A percentile compares a stretch with the other conserved stretches of the same genome.
Evolutionary conservation across 2,888 invertebrate species (phyloP).

Genomic region (Coenonympha glycerion): DNA sequence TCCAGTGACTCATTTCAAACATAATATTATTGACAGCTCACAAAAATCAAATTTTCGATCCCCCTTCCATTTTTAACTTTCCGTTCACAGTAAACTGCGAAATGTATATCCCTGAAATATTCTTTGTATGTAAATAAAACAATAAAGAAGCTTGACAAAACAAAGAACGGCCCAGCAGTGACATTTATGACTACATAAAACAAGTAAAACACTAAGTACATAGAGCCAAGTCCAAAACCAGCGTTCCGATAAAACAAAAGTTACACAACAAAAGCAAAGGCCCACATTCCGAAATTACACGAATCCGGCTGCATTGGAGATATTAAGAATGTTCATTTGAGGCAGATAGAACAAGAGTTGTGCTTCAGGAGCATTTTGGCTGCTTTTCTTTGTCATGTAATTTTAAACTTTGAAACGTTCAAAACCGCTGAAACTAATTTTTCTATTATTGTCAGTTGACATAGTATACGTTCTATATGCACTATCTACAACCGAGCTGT

Average conservation of each 20-base stretch:
- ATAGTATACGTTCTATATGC: no score
- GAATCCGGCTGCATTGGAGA: constrained; percentile 17
- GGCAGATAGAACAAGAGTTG: neutral
- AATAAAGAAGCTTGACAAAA: constrained; percentile 2
- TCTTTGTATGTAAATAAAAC: neutral
- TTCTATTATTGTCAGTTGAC: no score
- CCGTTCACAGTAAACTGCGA: no score
- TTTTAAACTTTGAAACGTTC: no score
- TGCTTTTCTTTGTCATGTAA: neutral
- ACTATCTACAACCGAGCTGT: no score
- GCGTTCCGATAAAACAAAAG: constrained; percentile 10
- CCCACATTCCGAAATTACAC: constrained; percentile 15
- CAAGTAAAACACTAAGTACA: neutral
- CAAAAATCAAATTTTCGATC: no score
- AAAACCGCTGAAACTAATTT: no score
- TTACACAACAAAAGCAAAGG: constrained; percentile 8
- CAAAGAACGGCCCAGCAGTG: constrained; percentile 3
- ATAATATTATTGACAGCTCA: no score
- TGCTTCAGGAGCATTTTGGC: neutral
- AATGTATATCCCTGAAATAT: no score
- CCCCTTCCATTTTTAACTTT: no score
- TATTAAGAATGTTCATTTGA: neutral
- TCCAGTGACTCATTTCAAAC: no score
- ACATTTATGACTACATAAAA: constrained; percentile 4
- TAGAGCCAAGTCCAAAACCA: constrained; percentile 4